These are phyloP conservation scores for Yponomeuta cagnagella DNA, from an alignment of 2,888 invertebrate species.

Conservation along the genomic window DNA sequence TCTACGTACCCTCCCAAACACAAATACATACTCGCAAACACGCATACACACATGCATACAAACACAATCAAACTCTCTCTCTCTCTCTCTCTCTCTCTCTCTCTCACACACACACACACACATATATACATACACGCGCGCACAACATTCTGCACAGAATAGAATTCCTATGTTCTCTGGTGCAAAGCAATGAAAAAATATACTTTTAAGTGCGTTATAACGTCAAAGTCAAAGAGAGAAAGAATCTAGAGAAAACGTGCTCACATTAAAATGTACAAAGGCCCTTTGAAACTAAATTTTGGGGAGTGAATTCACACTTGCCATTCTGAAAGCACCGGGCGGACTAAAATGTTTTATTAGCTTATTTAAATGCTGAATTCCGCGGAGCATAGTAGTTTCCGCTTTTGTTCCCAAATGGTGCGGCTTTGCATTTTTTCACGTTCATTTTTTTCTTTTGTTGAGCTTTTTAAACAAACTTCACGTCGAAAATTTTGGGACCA, in stretches of 20 bases:
- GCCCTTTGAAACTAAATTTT: constrained; percentile 2
- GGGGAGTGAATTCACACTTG: constrained; percentile 20
- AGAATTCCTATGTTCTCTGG: too few species aligned
- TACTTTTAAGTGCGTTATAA: neutral
- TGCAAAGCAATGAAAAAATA: neutral
- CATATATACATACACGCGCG: too few species aligned
- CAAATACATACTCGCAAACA: too few species aligned
- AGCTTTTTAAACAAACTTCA: neutral
- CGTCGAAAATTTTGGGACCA: neutral
- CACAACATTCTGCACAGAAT: too few species aligned
- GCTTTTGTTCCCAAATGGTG: constrained; percentile 19
- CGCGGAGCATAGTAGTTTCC: constrained; percentile 24
- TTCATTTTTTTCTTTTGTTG: constrained; percentile 13
- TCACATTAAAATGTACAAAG: neutral
- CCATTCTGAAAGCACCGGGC: constrained; percentile 24
- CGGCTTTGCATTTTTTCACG: constrained; percentile 17
- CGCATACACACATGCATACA: too few species aligned
- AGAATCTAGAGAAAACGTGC: neutral
- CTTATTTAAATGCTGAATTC: constrained; percentile 25
- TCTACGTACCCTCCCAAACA: too few species aligned
- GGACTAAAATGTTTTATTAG: constrained; percentile 25
- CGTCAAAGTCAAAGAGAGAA: neutral
- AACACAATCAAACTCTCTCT: too few species aligned
- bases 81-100: too few species aligned
- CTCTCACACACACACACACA: too few species aligned